Conservation (phyloP, 2,113 vertebrate species). For the Odobenus rosmarus region DNA sequence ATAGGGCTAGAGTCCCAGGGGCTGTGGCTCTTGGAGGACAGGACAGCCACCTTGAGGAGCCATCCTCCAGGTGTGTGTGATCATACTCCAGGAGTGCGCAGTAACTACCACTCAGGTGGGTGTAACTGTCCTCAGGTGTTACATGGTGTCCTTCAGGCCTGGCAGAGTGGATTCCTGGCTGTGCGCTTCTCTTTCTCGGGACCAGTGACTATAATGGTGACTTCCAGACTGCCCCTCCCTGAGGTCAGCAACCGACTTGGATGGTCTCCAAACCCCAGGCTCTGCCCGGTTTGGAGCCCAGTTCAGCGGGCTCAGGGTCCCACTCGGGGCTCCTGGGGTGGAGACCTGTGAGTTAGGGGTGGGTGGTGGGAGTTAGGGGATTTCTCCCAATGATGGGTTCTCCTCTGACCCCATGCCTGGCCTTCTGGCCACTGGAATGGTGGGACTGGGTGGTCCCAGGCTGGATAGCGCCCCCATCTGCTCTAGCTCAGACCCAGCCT, state of each 20-base stretch:
- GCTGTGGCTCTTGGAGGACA: not conserved
- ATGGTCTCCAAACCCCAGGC: not conserved
- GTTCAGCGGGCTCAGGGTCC: not conserved
- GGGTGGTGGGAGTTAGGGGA: not conserved
- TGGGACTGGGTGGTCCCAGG: not conserved
- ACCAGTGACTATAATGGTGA: not conserved
- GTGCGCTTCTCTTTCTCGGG: not conserved
- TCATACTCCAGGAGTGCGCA: not conserved
- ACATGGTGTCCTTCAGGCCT: not conserved
- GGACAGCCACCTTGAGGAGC: not conserved
- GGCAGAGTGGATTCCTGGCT: not conserved
- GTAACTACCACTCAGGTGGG: not conserved
- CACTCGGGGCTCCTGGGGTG: not conserved
- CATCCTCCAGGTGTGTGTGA: not conserved
- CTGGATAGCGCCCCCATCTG: not conserved
- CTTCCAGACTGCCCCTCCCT: not conserved
- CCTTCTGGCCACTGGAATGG: not conserved
- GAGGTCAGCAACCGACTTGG: not conserved
- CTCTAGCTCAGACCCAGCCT: conserved; percentile 31
- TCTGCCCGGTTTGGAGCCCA: not conserved
- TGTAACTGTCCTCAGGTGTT: no score
- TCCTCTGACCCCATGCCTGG: not conserved
- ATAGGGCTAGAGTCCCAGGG: not conserved
- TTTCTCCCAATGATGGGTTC: not conserved
- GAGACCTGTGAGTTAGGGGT: not conserved